Percentiles rank a stretch among this genome's conserved stretches.
Conservation (phyloP, 2,113 vertebrate species). For the Caretta caretta region DNA sequence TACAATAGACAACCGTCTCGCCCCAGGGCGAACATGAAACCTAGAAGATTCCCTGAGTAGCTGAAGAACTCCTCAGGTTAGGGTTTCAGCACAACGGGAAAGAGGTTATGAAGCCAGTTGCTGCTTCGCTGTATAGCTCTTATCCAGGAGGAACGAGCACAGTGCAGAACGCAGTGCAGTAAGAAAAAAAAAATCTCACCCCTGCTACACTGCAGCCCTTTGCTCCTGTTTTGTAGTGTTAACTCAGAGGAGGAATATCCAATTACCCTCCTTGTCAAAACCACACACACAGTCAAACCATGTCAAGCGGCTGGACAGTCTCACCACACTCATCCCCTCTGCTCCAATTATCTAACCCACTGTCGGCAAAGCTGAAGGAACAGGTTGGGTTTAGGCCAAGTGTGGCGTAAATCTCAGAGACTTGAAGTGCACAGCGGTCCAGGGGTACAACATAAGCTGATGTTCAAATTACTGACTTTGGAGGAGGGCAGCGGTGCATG, state of each 20-base stretch:
- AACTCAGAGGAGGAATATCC: constrained; percentile 25
- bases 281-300: constrained; percentile 66
- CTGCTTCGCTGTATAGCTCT: background rate
- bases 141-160: background rate
- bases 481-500: background rate
- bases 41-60: background rate
- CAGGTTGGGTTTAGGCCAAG: constrained; percentile 38
- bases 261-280: constrained; percentile 55
- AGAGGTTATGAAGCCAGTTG: background rate
- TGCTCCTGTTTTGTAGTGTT: background rate
- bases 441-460: constrained; percentile 14
- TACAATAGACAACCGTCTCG: background rate
- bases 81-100: background rate
- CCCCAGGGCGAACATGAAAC: background rate
- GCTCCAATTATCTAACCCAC: constrained; percentile 35
- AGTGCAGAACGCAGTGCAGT: background rate
- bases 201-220: background rate
- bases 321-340: constrained; percentile 76
- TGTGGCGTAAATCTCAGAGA: constrained; percentile 12
- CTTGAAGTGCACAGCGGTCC: constrained; percentile 21
- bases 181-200: background rate
- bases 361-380: constrained; percentile 67
- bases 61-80: constrained; percentile 2
- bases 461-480: constrained; percentile 35
- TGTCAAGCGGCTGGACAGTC: constrained; percentile 68